Evolutionary conservation across 2,888 invertebrate species (phyloP).

Genomic region (Allophyes oxyacanthae): DNA sequence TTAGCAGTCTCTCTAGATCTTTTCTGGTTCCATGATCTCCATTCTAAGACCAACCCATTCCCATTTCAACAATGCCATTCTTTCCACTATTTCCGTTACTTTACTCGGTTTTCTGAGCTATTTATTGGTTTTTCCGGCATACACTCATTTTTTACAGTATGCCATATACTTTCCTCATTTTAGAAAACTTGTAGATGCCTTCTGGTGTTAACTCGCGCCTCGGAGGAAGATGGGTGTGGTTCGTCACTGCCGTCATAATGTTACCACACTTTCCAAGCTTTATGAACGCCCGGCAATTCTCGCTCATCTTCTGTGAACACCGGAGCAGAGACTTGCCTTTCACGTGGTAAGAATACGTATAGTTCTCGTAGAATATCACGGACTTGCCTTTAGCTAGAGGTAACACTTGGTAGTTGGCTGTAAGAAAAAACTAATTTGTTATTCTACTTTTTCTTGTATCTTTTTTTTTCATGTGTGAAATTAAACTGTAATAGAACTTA

Average conservation of each 20-base stretch:
- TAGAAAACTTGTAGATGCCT: conserved; percentile 32
- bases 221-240: conserved; percentile 40
- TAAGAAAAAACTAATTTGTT: not conserved
- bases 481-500: no score
- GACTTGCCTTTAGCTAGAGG: conserved; percentile 33
- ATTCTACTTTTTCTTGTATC: no score
- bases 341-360: conserved; percentile 35
- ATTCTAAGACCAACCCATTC: no score
- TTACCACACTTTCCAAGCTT: conserved; percentile 37
- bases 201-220: conserved; percentile 19
- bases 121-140: no score
- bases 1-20: no score
- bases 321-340: conserved; percentile 29
- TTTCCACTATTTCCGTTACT: no score
- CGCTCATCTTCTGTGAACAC: conserved; percentile 38
- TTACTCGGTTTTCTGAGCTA: no score
- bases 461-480: no score
- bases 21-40: no score
- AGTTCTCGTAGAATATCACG: conserved; percentile 33
- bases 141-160: conserved; percentile 2
- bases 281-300: conserved; percentile 49
- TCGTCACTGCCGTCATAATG: conserved; percentile 23
- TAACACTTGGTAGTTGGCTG: conserved; percentile 21
- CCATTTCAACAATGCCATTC: no score
- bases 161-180: conserved; percentile 14